phyloP scores from a whole-genome alignment of 2,888 invertebrate species.

The Lithosia quadra region DNA sequence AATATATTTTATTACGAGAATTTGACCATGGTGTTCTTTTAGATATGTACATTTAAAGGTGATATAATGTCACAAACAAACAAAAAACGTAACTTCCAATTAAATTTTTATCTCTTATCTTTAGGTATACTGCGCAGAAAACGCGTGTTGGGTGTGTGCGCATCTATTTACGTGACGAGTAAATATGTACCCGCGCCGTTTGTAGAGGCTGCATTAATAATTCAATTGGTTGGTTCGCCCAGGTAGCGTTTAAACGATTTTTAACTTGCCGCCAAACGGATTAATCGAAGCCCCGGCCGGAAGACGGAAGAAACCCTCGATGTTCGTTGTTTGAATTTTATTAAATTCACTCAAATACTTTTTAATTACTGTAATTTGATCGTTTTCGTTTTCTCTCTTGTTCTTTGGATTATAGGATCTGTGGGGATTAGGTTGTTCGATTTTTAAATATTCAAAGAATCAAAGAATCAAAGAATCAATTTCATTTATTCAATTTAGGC shows the following conservation, averaged over 20 bases:
- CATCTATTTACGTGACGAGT: conserved; percentile 86
- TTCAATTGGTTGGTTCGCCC: conserved; percentile 84
- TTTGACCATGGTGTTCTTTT: too few species aligned
- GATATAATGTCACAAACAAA: background rate
- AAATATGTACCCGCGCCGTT: conserved; percentile 86
- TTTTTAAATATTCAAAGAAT: conserved; percentile 20
- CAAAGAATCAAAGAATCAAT: too few species aligned
- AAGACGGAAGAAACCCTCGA: conserved; percentile 33
- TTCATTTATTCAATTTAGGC: too few species aligned
- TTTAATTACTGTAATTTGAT: conserved; percentile 54
- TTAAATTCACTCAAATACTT: conserved; percentile 55
- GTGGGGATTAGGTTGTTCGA: conserved; percentile 35
- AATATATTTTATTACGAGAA: too few species aligned
- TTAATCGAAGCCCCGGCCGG: conserved; percentile 70
- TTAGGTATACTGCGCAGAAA: conserved; percentile 69
- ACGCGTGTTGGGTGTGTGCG: conserved; percentile 86
- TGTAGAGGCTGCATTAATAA: conserved; percentile 87
- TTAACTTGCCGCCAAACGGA: conserved; percentile 83
- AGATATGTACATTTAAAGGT: too few species aligned
- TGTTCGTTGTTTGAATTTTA: conserved; percentile 52
- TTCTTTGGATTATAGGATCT: conserved; percentile 45
- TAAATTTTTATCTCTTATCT: conserved; percentile 28
- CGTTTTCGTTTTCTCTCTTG: conserved; percentile 48
- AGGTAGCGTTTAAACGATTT: conserved; percentile 85
- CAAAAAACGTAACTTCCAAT: conserved; percentile 3